Percentiles rank a stretch among this genome's conserved stretches.
Conservation (phyloP, 2,797 vertebrate species). For the Trachops cirrhosus region DNA sequence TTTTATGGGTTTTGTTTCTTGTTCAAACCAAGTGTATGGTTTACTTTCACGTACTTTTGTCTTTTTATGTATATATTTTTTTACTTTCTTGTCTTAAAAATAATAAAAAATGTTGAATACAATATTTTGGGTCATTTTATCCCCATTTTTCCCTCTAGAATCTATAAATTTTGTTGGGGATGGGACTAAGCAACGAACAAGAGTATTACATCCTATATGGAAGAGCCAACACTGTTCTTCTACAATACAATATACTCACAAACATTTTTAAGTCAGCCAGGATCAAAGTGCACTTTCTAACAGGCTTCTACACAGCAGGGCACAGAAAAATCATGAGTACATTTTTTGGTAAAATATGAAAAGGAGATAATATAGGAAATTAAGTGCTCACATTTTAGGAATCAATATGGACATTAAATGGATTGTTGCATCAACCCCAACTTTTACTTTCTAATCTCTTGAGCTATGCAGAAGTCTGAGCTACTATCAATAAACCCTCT, state of each 20-base stretch:
- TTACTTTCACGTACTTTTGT: neutral
- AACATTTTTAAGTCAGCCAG: neutral
- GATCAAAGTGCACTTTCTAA: neutral
- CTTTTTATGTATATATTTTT: too few species aligned
- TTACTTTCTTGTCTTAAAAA: neutral
- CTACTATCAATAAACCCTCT: conserved; percentile 46
- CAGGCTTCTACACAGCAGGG: neutral
- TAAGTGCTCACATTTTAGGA: neutral
- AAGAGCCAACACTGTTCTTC: neutral
- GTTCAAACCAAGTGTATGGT: conserved; percentile 6
- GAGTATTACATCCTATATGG: neutral
- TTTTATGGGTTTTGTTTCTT: neutral
- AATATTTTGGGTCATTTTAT: neutral
- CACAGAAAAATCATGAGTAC: neutral
- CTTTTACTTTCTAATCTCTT: conserved; percentile 52
- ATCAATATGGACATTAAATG: neutral
- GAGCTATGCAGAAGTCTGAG: conserved; percentile 5
- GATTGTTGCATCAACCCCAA: neutral
- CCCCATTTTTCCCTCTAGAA: neutral
- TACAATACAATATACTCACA: neutral
- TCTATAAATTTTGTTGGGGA: neutral
- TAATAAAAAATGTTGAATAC: neutral
- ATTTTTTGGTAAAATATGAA: conserved; percentile 11
- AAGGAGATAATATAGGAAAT: neutral
- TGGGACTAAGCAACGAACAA: neutral